Evolutionary conservation across 2,888 invertebrate species (phyloP), one percentile per base, ranked within the genome.

Genomic region (Piscicola geometra): DNA sequence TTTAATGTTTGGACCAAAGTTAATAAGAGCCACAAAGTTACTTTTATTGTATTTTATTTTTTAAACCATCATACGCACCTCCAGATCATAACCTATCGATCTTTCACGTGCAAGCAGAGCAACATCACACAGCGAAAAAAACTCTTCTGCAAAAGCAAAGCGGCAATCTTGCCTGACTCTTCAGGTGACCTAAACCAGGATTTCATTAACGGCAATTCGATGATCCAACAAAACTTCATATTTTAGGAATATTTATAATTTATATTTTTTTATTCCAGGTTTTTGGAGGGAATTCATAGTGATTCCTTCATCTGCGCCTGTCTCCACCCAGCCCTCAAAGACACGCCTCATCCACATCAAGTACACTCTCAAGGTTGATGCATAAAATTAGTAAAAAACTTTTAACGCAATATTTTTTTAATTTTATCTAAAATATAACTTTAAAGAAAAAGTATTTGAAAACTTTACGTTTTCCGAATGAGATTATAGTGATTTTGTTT

Each of bases 101-200:
- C 60, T 56, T 56, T 25, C n/a, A 56, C 60, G 25, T 56, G 60
- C n/a, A 15, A 3, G n/a, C 21, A 25, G 3, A 56, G 60, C 60
- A 56, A 56, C 60, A 56, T 56, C 60, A 56, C 60, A 21, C 60
- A 56, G n/a, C 60, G 60, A 5, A 56, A 56, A 56, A 56, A 56
- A 21, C 60, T 56, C 60, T 56, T 56, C 3, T 56, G 12, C 5
- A 56, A 56, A 56, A 56, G 60, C 60, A 56, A 56, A 21, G 60
- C 60, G 3, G 60, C 60, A 3, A 56, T 56, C 3, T 56, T 56
- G 25, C 60, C 60, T 25, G 3, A 5, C n/a, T 56, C 60, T 56
- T 56, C 60, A 56, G 60, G 60, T 56, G 60, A 5, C 25, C 5
- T 56, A 21, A 47, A 47, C 9, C 21, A 15, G 9, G 9, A 47